phyloP scores from a whole-genome alignment of 2,888 invertebrate genomes.

The Aricia artaxerxes region DNA sequence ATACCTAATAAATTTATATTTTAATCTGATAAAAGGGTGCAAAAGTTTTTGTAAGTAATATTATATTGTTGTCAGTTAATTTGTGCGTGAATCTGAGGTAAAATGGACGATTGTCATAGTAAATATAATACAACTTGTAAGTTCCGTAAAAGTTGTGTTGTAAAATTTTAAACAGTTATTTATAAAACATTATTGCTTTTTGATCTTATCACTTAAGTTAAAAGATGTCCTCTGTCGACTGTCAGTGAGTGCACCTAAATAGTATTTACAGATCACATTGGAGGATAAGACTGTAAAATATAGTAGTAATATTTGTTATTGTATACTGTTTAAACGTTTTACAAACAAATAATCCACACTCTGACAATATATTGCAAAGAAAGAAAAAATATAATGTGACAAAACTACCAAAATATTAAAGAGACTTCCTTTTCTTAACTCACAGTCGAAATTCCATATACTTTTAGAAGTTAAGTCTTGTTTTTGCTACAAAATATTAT shows the following conservation, averaged over 20 bases:
- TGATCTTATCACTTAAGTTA: too few relatives aligned
- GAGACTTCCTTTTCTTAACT: background rate
- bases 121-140: background rate
- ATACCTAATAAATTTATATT: background rate
- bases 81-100: constrained; percentile 26
- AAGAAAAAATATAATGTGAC: background rate
- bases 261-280: too few relatives aligned
- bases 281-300: too few relatives aligned
- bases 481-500: background rate
- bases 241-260: too few relatives aligned
- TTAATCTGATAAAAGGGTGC: background rate
- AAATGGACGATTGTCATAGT: background rate
- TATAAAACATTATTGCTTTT: too few relatives aligned
- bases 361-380: too few relatives aligned
- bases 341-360: too few relatives aligned
- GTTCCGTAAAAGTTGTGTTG: background rate
- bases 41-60: background rate
- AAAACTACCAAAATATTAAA: background rate
- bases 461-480: background rate
- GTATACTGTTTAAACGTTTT: too few relatives aligned
- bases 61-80: background rate
- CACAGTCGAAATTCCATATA: background rate
- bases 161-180: background rate
- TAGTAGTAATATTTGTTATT: too few relatives aligned
- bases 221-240: too few relatives aligned